Conservation (phyloP, 2,888 invertebrate genomes). For the Phengaris arion region DNA sequence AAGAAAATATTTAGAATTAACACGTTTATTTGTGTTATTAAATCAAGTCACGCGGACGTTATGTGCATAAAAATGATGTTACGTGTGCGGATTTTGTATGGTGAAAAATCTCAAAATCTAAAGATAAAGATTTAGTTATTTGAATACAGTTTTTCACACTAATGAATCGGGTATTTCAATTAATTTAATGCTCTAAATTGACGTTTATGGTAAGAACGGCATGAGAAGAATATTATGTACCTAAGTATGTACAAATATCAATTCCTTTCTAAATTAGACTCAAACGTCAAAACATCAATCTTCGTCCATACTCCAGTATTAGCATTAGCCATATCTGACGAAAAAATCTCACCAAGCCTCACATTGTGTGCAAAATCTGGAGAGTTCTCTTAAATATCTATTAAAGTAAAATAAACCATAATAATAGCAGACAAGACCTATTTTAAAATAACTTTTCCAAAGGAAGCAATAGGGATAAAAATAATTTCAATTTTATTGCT, state of each 20-base stretch:
- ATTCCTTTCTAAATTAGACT: conserved; percentile 38
- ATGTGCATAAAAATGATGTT: too few species aligned
- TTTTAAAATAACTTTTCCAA: conserved; percentile 34
- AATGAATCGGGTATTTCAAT: neutral
- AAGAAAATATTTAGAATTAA: too few species aligned
- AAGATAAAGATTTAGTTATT: too few species aligned
- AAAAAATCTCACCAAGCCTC: conserved; percentile 58
- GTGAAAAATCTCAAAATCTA: too few species aligned
- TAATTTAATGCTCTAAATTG: too few species aligned
- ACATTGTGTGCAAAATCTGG: conserved; percentile 65
- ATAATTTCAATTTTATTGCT: conserved; percentile 33
- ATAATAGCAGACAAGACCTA: conserved; percentile 26
- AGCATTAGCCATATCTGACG: conserved; percentile 55
- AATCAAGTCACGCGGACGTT: too few species aligned
- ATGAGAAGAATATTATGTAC: neutral
- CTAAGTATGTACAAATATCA: neutral
- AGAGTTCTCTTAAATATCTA: conserved; percentile 52
- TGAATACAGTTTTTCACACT: too few species aligned
- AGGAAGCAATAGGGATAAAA: conserved; percentile 21
- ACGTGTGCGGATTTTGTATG: too few species aligned
- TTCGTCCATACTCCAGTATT: conserved; percentile 55
- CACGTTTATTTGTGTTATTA: too few species aligned
- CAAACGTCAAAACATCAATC: conserved; percentile 40
- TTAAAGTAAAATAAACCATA: conserved; percentile 44
- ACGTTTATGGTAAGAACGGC: too few species aligned